Evolutionary conservation across 2,888 invertebrate species (phyloP).

Genomic region (Auanema sp.): DNA sequence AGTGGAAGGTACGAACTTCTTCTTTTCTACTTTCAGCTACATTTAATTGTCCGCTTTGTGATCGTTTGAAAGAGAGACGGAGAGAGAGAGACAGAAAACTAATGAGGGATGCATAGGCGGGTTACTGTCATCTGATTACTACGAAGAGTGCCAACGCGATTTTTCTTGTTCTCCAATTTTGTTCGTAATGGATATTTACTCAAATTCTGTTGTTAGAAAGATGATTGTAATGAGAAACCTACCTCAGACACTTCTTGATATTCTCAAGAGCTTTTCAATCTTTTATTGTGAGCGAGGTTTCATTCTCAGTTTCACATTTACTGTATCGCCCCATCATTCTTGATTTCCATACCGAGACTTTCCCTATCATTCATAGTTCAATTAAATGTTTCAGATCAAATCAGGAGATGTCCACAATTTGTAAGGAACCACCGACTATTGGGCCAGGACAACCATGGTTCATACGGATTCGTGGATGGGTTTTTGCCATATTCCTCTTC

Average conservation of each 20-base stretch:
- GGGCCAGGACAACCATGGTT: constrained; percentile 41
- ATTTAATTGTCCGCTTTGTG: no score
- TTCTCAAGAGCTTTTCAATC: not conserved
- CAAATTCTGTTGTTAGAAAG: no score
- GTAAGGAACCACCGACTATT: constrained; percentile 45
- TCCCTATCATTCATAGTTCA: not conserved
- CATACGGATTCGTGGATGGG: constrained; percentile 44
- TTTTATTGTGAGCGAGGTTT: not conserved
- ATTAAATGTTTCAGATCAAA: not conserved
- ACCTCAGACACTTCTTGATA: no score
- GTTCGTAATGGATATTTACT: no score
- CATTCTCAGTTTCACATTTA: not conserved
- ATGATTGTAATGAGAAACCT: no score
- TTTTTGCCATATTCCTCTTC: constrained; percentile 45
- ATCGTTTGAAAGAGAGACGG: no score
- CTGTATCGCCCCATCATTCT: not conserved
- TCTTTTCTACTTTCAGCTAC: no score
- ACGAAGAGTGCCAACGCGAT: not conserved
- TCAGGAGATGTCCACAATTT: no score
- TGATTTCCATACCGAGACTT: no score
- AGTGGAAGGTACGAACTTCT: not conserved
- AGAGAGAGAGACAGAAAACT: no score
- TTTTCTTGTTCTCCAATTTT: not conserved
- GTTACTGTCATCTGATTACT: not conserved
- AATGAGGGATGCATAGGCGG: not conserved